A percentile compares a stretch with the other conserved stretches of the same genome.
Conservation (phyloP, 2,888 invertebrate species). For the Athalia circularis region DNA sequence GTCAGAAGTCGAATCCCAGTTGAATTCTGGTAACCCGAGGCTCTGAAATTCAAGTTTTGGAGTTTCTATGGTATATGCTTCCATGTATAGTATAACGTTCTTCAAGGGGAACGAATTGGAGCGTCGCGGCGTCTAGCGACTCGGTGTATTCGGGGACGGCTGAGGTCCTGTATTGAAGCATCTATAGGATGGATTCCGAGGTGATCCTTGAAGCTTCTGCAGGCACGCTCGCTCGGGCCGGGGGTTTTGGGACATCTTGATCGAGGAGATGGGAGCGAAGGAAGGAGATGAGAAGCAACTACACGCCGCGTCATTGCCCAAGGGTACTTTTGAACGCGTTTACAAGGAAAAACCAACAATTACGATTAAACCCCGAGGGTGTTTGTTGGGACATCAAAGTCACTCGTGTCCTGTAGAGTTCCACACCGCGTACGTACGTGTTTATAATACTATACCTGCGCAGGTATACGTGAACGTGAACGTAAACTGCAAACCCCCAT, state of each 20-base stretch:
- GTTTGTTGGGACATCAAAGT: slow-evolving; percentile 27
- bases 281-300: not conserved
- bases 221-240: not conserved
- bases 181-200: slow-evolving; percentile 18
- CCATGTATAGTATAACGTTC: too few species aligned
- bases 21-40: slow-evolving; percentile 1
- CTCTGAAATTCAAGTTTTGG: not conserved
- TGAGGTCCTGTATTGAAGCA: not conserved
- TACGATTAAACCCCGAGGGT: slow-evolving; percentile 8
- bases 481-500: too few species aligned
- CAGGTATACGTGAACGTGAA: too few species aligned
- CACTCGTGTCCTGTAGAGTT: not conserved
- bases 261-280: not conserved
- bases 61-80: too few species aligned
- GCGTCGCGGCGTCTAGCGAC: not conserved
- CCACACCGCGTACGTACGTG: not conserved
- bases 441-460: not conserved
- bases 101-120: too few species aligned
- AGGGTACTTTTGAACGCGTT: slow-evolving; percentile 20
- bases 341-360: slow-evolving; percentile 20
- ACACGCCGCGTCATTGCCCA: slow-evolving; percentile 12
- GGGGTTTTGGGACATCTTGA: slow-evolving; percentile 24
- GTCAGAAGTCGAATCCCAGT: slow-evolving; percentile 45
- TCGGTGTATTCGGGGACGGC: not conserved
- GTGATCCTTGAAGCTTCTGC: slow-evolving; percentile 4